Evolutionary conservation across 1,140 invertebrate species (phyloP).

Genomic region (Laupala kohalensis): DNA sequence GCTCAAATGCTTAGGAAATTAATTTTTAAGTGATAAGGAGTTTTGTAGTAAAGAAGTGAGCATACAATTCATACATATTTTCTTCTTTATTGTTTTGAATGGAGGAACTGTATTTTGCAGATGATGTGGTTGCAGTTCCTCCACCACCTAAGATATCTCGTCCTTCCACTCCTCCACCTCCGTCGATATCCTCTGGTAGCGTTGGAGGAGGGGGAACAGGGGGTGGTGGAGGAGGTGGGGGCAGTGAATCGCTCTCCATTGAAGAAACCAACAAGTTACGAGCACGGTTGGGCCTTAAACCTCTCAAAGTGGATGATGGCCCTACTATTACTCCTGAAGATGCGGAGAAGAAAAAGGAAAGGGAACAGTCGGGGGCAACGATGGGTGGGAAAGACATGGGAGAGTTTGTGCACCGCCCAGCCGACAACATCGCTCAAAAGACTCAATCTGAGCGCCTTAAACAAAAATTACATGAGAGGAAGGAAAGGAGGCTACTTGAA

Average conservation of each 20-base stretch:
- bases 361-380: conserved; percentile 27
- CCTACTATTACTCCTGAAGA: neutral
- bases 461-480: conserved; percentile 59
- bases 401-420: conserved; percentile 87
- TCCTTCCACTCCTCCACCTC: conserved; percentile 27
- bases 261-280: conserved; percentile 85
- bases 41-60: too few relatives aligned
- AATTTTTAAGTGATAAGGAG: too few relatives aligned
- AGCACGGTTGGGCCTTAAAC: conserved; percentile 87
- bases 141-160: conserved; percentile 23
- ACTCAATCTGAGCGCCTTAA: conserved; percentile 67
- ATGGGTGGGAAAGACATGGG: conserved; percentile 54
- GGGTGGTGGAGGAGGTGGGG: neutral
- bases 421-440: conserved; percentile 64
- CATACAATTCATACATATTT: too few relatives aligned
- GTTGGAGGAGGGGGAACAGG: neutral
- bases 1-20: too few relatives aligned
- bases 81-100: too few relatives aligned
- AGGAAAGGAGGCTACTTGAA: conserved; percentile 71
- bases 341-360: conserved; percentile 20
- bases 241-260: conserved; percentile 51
- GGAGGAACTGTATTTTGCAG: too few relatives aligned
- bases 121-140: conserved; percentile 22
- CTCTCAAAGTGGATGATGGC: conserved; percentile 53
- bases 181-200: conserved; percentile 15